phyloP scores from a whole-genome alignment of 2,113 vertebrate species.

The Istiophorus platypterus region DNA sequence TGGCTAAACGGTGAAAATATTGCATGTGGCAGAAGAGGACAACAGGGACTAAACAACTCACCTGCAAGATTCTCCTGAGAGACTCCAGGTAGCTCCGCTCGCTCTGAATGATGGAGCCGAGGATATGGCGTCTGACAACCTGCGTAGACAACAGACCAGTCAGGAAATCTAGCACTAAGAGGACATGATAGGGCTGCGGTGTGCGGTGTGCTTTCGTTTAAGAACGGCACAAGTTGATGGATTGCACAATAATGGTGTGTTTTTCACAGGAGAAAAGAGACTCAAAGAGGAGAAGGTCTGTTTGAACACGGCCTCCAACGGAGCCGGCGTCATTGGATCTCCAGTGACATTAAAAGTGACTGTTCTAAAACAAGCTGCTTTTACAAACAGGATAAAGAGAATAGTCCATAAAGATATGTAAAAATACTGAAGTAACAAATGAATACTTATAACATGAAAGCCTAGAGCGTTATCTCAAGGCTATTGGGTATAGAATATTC shows the following conservation, averaged over 20 bases:
- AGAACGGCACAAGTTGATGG: slow-evolving; percentile 57
- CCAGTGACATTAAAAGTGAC: slow-evolving; percentile 22
- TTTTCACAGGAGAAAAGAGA: slow-evolving; percentile 51
- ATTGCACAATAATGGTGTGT: slow-evolving; percentile 60
- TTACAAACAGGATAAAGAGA: slow-evolving; percentile 23
- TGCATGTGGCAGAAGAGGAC: slow-evolving; percentile 72
- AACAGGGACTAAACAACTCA: slow-evolving; percentile 71
- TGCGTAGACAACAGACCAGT: slow-evolving; percentile 73
- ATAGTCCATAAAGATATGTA: not conserved
- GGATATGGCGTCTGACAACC: slow-evolving; percentile 94
- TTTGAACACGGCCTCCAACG: slow-evolving; percentile 46
- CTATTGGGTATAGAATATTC: not conserved
- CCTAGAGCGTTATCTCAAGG: slow-evolving; percentile 10
- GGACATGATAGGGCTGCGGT: slow-evolving; percentile 57
- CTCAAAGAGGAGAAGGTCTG: slow-evolving; percentile 26
- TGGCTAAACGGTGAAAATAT: slow-evolving; percentile 59
- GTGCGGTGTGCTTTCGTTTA: slow-evolving; percentile 50
- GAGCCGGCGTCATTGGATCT: slow-evolving; percentile 35
- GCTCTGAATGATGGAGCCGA: slow-evolving; percentile 94
- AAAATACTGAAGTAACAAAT: slow-evolving; percentile 20
- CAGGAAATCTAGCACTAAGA: slow-evolving; percentile 59
- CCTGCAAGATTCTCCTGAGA: slow-evolving; percentile 91
- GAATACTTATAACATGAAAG: slow-evolving; percentile 22
- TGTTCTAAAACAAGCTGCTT: slow-evolving; percentile 9
- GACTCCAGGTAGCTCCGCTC: slow-evolving; percentile 94